Base-by-base conservation (phyloP, 2,797 vertebrate genomes). In the Hydrophis major region DNA sequence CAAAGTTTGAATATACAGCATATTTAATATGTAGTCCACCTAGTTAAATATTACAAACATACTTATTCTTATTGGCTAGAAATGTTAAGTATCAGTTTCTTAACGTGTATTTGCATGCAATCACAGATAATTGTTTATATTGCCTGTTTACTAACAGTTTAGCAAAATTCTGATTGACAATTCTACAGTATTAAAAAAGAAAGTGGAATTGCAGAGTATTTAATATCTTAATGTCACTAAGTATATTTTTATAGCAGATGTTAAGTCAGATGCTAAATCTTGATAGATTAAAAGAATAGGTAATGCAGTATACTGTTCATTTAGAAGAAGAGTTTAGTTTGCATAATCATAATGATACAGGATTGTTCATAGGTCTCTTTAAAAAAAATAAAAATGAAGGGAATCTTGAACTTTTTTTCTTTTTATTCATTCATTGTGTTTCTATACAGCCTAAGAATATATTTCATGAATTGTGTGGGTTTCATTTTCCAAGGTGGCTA, bases 131-230 rank as follows among this genome's bases (percentile, higher is more conserved):
- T 88, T 60, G 74, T 83, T 89, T 83, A 69, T 87, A 69, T 86
- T 56, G 6, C 4, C 12, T 89, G 88, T 6, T 61, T 89, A 42
- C 32, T 86, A 91, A 78, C 91, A 95, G 93, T 20, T 50, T 1
- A 5, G 22, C 89, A 87, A 91, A 94, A 88, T 95, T 94, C 7
- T 89, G 89, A 93, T 89, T 27, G 16, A 61, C 60, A 91, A 0
- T 42, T 2, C 93, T 95, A 28, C 37, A 92, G 14, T 94, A n/a
- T 88, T 83, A 92, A 90, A 91, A 95, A 89, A 78, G 56, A 91
- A 92, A 89, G 25, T 57, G 22, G 13, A 55, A 25, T 74, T 83
- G 92, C 2, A 83, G 42, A 37, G 88, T 25, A 53, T n/a, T 92
- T 32, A 25, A 25, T 66, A n/a, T 56, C 74, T 57, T 42, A 57